Percentiles rank a stretch among this genome's conserved stretches.
phyloP scores from a whole-genome alignment of 2,113 vertebrate species.

The Corythaixoides concolor region DNA sequence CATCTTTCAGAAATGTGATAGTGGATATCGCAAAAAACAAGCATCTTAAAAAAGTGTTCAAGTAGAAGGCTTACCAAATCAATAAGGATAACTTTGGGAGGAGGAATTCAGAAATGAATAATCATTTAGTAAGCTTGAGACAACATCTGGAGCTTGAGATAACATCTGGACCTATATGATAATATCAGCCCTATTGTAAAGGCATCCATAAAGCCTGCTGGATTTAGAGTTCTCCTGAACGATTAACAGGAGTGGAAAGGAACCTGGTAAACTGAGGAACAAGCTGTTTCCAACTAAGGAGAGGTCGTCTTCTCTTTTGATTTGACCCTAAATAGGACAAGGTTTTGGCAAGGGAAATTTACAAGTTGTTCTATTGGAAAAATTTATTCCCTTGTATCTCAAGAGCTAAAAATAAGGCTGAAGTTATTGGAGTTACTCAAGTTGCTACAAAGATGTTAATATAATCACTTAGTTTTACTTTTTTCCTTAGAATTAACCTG shows the following conservation, averaged over 20 bases:
- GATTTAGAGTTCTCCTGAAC: background rate
- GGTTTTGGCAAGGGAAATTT: background rate
- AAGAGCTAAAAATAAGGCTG: background rate
- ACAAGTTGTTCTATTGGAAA: background rate
- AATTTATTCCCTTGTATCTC: background rate
- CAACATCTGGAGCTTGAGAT: background rate
- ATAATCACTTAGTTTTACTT: background rate
- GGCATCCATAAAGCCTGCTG: background rate
- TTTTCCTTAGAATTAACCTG: background rate
- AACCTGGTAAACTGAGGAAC: background rate
- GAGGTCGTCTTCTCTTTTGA: background rate
- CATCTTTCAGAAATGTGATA: background rate
- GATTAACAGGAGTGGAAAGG: background rate
- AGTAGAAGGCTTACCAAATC: background rate
- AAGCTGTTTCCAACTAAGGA: background rate
- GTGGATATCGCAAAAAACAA: background rate
- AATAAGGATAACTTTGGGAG: background rate
- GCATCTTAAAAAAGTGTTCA: background rate
- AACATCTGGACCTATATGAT: background rate
- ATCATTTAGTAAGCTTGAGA: background rate
- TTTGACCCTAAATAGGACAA: background rate
- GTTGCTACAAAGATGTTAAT: background rate
- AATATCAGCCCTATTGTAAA: background rate
- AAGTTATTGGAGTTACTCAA: background rate
- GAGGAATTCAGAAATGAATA: background rate